Percentiles rank a stretch among this genome's conserved stretches.
Evolutionary conservation across 2,888 invertebrate genomes (phyloP).

Genomic region (Acholoe squamosa): DNA sequence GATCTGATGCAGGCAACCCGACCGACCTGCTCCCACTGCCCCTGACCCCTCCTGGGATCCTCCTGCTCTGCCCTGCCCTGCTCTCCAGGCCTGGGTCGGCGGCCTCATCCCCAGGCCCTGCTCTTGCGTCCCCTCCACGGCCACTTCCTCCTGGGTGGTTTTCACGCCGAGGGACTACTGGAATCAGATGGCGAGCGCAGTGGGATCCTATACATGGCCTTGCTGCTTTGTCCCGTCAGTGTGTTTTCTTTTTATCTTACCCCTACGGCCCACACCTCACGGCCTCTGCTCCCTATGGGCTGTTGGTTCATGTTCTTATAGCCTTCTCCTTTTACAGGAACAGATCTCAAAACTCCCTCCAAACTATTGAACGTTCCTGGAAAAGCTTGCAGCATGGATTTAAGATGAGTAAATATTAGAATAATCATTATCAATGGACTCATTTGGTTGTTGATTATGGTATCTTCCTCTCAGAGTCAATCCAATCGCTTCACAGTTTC

Average conservation of each 20-base stretch:
- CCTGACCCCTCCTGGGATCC: background rate
- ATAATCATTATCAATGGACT: too few relatives aligned
- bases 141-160: slow-evolving; percentile 1
- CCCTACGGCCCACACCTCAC: background rate
- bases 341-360: too few relatives aligned
- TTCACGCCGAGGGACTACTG: background rate
- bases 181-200: background rate
- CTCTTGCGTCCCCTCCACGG: background rate
- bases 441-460: too few relatives aligned
- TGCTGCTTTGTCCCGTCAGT: background rate
- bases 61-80: background rate
- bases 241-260: background rate
- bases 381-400: too few relatives aligned
- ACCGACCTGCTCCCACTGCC: background rate
- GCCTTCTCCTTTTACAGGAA: too few relatives aligned
- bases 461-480: too few relatives aligned
- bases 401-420: too few relatives aligned
- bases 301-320: too few relatives aligned
- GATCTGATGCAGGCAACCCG: background rate
- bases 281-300: background rate
- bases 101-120: background rate
- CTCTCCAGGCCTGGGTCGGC: background rate
- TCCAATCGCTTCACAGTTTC: too few relatives aligned
- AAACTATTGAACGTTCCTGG: too few relatives aligned
- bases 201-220: background rate